Percentiles rank a stretch among this genome's conserved stretches.
Evolutionary conservation across 2,113 vertebrate genomes (phyloP).

Genomic region (Oryzias melastigma): DNA sequence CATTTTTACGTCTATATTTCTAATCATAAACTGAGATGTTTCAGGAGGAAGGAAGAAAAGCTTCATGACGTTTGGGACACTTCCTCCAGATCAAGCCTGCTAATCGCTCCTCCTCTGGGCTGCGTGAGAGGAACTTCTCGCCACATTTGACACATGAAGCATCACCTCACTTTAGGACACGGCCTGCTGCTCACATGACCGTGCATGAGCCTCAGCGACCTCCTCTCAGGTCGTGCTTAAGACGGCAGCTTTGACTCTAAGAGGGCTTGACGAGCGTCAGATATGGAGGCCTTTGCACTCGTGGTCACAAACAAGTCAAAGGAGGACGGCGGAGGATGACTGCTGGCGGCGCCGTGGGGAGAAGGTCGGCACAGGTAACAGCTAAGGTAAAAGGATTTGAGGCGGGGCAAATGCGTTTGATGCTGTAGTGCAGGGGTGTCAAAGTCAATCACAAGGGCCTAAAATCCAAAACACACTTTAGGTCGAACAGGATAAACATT

Average conservation of each 20-base stretch:
- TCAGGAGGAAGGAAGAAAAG: too few relatives aligned
- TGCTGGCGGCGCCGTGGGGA: background rate
- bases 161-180: constrained; percentile 12
- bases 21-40: too few relatives aligned
- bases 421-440: too few relatives aligned
- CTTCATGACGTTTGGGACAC: too few relatives aligned
- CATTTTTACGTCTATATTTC: too few relatives aligned
- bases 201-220: constrained; percentile 39
- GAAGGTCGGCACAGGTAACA: too few relatives aligned
- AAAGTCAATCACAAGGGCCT: too few relatives aligned
- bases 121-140: background rate
- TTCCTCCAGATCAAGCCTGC: background rate
- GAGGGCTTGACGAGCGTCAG: constrained; percentile 52
- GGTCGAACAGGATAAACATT: too few relatives aligned
- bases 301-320: constrained; percentile 23
- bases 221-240: constrained; percentile 44
- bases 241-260: constrained; percentile 56
- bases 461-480: too few relatives aligned
- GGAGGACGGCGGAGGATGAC: constrained; percentile 4
- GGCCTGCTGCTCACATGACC: constrained; percentile 23
- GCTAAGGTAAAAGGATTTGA: too few relatives aligned
- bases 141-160: background rate
- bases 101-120: background rate
- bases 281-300: constrained; percentile 34
- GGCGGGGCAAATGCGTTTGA: too few relatives aligned